A percentile compares a stretch with the other conserved stretches of the same genome.
phyloP scores from a whole-genome alignment of 1,140 invertebrate species.

The Hormaphis cornu region DNA sequence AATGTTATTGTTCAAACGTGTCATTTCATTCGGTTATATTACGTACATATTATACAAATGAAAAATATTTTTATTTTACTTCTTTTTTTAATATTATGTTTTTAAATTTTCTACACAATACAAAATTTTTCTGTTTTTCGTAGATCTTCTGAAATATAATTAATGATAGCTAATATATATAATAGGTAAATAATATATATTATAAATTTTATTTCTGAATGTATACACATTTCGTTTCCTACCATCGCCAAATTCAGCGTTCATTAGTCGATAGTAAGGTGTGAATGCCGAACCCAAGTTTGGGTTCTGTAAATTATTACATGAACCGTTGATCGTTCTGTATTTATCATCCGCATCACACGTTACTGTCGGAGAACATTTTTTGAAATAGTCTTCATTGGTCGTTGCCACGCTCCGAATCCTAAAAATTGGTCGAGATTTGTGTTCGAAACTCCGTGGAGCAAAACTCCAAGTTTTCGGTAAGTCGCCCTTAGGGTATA shows the following conservation, averaged over 20 bases:
- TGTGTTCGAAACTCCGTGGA: neutral
- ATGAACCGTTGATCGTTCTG: constrained; percentile 69
- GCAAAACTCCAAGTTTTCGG: neutral
- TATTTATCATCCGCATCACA: constrained; percentile 53
- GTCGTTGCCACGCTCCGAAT: neutral
- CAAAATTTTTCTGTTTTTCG: no score
- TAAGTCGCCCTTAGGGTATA: neutral
- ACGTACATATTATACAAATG: no score
- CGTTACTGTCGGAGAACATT: neutral
- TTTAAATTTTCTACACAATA: no score
- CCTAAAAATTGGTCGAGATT: neutral
- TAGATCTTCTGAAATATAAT: no score
- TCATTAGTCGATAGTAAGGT: constrained; percentile 64
- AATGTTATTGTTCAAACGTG: no score
- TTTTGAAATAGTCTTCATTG: neutral
- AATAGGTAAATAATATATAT: no score
- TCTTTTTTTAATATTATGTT: no score
- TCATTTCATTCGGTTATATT: no score
- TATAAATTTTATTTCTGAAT: no score
- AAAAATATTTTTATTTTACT: no score
- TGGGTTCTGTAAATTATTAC: constrained; percentile 69
- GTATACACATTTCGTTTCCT: constrained; percentile 41
- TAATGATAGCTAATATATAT: no score
- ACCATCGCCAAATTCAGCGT: constrained; percentile 74
- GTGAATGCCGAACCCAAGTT: constrained; percentile 63